Evolutionary conservation across 64 coral and sea anemone genomes (phyloP), one percentile per base, ranked within the genome.

Genomic region (Hydrozoanthus tunicans): DNA sequence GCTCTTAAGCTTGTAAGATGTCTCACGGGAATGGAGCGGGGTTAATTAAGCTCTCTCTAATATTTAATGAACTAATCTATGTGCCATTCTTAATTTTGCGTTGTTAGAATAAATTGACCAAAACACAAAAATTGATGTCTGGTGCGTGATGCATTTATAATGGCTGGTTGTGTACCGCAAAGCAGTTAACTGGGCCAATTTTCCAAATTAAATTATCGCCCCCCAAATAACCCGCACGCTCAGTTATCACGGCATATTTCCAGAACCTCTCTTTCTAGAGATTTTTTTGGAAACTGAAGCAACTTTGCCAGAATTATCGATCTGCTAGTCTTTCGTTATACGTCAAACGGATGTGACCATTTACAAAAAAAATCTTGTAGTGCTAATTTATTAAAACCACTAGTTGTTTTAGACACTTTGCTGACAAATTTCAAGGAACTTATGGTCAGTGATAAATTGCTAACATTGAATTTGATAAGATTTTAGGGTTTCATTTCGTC

Each of bases 21-120:
- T 52, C 12, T 13, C 53, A 11, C 3, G 27, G 27, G 3, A 52
- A 13, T 51, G 72, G 53, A 76, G 13, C 9, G 43, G 43, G 25
- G 9, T 73, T 70, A 66, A 66, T 17, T 66, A 5, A 13, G 13
- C 32, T 10, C 6, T 12, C 43, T 23, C 26, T 24, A 24, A 32
- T 4, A 52, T 12, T 12, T 52, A 27, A 10, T 43, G 12, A 6
- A 8, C 15, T 64, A 5, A 51, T 1, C 59, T 64, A 1, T 51
- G 24, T 59, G 78, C 62, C 9, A 53, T 53, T 60, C 14, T 64
- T 65, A 53, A 82, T 52, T 65, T 82, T 25, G 32, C 11, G 13
- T 81, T 80, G 9, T 80, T 12, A 59, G 15, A 80, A 60, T 80
- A 60, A 81, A 81, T 81, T 62, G 59, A 81, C 56, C 4, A 3